phyloP scores from a whole-genome alignment of 2,797 vertebrate genomes.

The Rhabdophis nuchalis region DNA sequence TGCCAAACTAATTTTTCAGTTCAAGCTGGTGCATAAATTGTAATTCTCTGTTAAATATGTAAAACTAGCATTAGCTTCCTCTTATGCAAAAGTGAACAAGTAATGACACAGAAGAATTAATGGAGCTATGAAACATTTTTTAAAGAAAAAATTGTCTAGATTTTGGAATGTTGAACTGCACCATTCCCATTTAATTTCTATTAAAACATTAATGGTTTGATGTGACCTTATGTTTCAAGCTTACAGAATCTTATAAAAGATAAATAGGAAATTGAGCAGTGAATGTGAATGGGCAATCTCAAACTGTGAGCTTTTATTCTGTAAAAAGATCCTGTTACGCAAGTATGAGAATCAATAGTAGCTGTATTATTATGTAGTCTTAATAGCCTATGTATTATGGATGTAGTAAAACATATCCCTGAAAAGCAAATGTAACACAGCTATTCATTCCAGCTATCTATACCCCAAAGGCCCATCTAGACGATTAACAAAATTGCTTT shows the following conservation, averaged over 20 bases:
- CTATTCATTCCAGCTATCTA: slow-evolving; percentile 26
- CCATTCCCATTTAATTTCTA: background rate
- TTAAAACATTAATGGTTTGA: slow-evolving; percentile 24
- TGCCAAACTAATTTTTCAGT: background rate
- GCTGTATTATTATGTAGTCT: slow-evolving; percentile 17
- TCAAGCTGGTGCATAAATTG: background rate
- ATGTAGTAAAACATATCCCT: slow-evolving; percentile 25
- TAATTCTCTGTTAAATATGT: background rate
- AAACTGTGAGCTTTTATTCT: slow-evolving; percentile 30
- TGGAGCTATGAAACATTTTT: background rate
- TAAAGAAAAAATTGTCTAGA: background rate
- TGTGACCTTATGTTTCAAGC: slow-evolving; percentile 7
- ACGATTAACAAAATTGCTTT: slow-evolving; percentile 21
- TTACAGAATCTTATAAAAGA: slow-evolving; percentile 26
- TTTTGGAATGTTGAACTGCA: background rate
- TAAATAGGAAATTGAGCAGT: background rate
- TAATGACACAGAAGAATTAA: background rate
- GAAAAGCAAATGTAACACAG: slow-evolving; percentile 14
- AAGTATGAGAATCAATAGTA: background rate
- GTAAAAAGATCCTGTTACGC: slow-evolving; percentile 16
- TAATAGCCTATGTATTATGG: slow-evolving; percentile 22
- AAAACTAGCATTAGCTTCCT: background rate
- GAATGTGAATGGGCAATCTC: slow-evolving; percentile 16
- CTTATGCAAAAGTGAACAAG: background rate
- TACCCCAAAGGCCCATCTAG: background rate